Base-by-base conservation (phyloP, 1,140 invertebrate genomes). In the Melipona quadrifasciata region DNA sequence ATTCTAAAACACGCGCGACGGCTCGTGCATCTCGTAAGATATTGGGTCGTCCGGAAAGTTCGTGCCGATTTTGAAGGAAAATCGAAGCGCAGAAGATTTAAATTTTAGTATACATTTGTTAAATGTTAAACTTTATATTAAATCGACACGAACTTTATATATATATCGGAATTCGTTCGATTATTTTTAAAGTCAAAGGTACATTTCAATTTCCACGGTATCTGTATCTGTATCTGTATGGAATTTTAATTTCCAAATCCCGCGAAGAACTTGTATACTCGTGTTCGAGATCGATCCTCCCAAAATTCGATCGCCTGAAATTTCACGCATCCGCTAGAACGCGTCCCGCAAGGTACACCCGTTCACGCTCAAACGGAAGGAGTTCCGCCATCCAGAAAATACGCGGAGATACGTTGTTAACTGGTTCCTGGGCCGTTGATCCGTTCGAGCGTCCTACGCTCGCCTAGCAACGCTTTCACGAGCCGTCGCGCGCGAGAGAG, bases 391-490 rank as follows among this genome's bases (percentile, higher is more conserved):
- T 6, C 72, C 72, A 31, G 47, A 55, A 74, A 27, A 77, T 21
- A 55, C 58, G 17, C 6, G 16, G 39, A n/a, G 31, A 65, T 61
- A 51, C 73, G 80, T 70, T 67, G 65, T 74, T 70, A 34, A 21
- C 51, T 21, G 12, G 8, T 21, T 21, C 65, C 71, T 17, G 6
- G 57, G 61, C 87, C 34, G 87, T 82, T 81, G 64, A 88, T 88
- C 87, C 87, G 39, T 84, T 71, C 64, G 64, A 83, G 61, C 39
- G 64, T 80, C 77, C 86, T 77, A 68, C 82, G 47, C 84, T 87
- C 80, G n/a, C 73, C 73, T 67, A 16, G 57, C 51, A 70, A 78
- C 74, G 75, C 51, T 87, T 87, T 84, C 82, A 88, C 78, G 64
- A 39, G 27, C 57, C 79, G 75, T 1, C 31, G 70, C 79, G 39